Percentiles rank a stretch among this genome's conserved stretches.
Conservation (phyloP, 2,113 vertebrate species). For the Neomonachus schauinslandi region DNA sequence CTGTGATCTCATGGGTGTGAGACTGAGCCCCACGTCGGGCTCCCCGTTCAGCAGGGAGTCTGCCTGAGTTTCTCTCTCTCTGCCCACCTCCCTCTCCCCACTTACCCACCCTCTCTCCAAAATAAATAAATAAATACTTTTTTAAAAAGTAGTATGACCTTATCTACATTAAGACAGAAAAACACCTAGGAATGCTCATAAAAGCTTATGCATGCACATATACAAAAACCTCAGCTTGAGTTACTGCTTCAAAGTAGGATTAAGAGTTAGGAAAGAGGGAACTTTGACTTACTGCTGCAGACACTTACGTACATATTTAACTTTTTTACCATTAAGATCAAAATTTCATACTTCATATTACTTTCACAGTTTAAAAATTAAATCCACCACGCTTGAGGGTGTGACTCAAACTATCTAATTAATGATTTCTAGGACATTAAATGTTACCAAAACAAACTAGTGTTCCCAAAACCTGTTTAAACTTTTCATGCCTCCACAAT, state of each 20-base stretch:
- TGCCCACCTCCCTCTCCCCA: too few relatives aligned
- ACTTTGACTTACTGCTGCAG: background rate
- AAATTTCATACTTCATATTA: background rate
- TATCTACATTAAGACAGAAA: background rate
- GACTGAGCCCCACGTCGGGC: too few relatives aligned
- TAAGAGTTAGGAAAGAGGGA: background rate
- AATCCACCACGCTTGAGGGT: background rate
- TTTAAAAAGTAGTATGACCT: too few relatives aligned
- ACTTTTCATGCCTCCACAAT: background rate
- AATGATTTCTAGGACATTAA: background rate
- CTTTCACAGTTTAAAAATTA: background rate
- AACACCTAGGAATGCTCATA: background rate
- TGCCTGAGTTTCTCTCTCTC: too few relatives aligned
- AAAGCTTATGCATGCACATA: background rate
- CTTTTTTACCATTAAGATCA: background rate
- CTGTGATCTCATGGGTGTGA: too few relatives aligned
- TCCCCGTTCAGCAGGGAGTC: too few relatives aligned
- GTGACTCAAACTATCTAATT: background rate
- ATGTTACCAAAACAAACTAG: conserved; percentile 28
- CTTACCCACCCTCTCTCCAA: too few relatives aligned
- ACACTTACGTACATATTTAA: background rate
- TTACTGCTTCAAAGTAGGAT: background rate
- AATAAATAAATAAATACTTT: too few relatives aligned
- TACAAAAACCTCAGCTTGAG: background rate
- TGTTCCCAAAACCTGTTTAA: background rate